Percentiles rank a stretch among this genome's conserved stretches.
These are phyloP conservation scores for Caerostris darwini DNA, from an alignment of 1,140 invertebrate species.

Conservation along the genomic window DNA sequence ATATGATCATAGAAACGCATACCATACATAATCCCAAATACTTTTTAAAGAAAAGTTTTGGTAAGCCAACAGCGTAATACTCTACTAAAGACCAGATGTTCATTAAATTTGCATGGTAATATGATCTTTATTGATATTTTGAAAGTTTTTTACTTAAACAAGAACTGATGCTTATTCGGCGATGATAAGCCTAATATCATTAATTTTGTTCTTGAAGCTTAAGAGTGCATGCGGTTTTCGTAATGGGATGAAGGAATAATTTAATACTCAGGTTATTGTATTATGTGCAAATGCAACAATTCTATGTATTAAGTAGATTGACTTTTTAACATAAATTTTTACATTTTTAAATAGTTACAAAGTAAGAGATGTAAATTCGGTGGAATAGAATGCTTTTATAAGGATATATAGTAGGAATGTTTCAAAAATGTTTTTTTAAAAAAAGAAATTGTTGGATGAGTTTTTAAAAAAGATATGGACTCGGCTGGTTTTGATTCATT, in stretches of 20 bases:
- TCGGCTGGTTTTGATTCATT: too few species aligned
- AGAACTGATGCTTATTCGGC: not conserved
- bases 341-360: too few species aligned
- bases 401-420: too few species aligned
- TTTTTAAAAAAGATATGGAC: too few species aligned
- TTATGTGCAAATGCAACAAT: not conserved
- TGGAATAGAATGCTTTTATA: too few species aligned
- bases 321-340: too few species aligned
- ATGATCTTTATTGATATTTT: conserved; percentile 55
- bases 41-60: conserved; percentile 10
- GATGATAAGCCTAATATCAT: not conserved
- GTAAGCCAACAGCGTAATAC: not conserved
- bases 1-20: not conserved
- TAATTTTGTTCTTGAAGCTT: conserved; percentile 41
- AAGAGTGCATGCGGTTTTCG: not conserved
- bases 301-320: not conserved
- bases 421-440: too few species aligned
- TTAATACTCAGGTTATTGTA: not conserved
- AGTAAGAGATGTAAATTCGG: too few species aligned
- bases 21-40: not conserved
- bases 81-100: conserved; percentile 6
- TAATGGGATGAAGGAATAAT: conserved; percentile 1
- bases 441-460: too few species aligned
- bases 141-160: conserved; percentile 13
- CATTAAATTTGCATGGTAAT: conserved; percentile 73